phyloP scores from a whole-genome alignment of 2,888 invertebrate species.

The Lithophane leautieri region DNA sequence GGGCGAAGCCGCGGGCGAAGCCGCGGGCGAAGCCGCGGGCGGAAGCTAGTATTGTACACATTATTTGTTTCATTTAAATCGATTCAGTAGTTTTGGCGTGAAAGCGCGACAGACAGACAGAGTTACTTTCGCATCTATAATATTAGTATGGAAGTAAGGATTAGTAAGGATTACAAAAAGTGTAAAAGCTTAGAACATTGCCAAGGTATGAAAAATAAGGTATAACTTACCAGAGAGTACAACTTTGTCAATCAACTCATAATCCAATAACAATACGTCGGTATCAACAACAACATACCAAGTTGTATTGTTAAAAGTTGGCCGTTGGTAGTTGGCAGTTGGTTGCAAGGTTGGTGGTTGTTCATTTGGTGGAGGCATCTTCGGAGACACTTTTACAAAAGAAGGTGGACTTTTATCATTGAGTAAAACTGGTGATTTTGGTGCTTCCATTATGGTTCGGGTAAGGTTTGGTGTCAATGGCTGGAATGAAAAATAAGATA shows the following conservation, averaged over 20 bases:
- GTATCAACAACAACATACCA: conserved; percentile 72
- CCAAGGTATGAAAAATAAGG: not conserved
- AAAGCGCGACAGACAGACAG: no score
- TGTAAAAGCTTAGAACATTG: no score
- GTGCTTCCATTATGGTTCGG: not conserved
- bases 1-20: no score
- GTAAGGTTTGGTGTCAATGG: not conserved
- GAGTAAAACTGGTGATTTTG: not conserved
- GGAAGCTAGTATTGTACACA: no score
- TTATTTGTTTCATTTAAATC: no score
- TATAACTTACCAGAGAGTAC: not conserved
- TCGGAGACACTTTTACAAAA: not conserved
- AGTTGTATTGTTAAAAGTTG: conserved; percentile 1
- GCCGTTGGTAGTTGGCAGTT: not conserved
- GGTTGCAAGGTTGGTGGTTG: not conserved
- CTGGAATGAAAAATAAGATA: conserved; percentile 36
- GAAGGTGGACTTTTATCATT: not conserved
- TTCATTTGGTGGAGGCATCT: not conserved
- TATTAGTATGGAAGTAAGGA: no score
- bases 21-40: no score
- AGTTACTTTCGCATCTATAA: no score
- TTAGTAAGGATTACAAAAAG: no score
- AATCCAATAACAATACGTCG: conserved; percentile 67
- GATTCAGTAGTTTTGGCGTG: no score
- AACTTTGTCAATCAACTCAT: conserved; percentile 28